phyloP scores from a whole-genome alignment of 37 sponge, comb jelly and placozoan genomes.

The Chondrosia reniformis region DNA sequence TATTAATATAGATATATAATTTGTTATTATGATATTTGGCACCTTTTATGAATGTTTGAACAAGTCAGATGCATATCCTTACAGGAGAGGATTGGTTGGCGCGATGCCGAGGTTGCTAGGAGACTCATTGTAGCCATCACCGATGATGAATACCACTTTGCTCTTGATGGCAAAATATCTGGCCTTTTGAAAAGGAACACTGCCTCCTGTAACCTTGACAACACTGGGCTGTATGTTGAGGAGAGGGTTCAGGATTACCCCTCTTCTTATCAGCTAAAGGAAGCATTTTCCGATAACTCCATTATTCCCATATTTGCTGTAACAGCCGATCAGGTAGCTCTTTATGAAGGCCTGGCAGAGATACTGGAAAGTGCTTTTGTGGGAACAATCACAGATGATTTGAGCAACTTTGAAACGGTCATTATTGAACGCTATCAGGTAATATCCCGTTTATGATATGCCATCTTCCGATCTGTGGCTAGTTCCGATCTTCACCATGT shows the following conservation, averaged over 20 bases:
- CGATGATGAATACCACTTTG: slow-evolving; percentile 78
- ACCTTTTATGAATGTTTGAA: background rate
- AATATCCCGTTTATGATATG: no score
- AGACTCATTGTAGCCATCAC: slow-evolving; percentile 67
- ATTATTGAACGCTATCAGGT: background rate
- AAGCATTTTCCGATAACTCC: slow-evolving; percentile 44
- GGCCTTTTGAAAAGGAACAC: slow-evolving; percentile 23
- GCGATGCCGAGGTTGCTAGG: slow-evolving; percentile 34
- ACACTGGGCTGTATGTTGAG: slow-evolving; percentile 19
- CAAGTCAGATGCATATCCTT: no score
- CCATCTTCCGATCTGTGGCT: no score
- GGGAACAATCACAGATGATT: background rate
- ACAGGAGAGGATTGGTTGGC: slow-evolving; percentile 68
- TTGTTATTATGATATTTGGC: background rate
- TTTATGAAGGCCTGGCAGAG: slow-evolving; percentile 38
- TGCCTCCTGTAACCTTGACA: slow-evolving; percentile 31
- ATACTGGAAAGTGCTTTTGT: slow-evolving; percentile 49
- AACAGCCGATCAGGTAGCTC: background rate
- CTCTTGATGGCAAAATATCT: slow-evolving; percentile 67
- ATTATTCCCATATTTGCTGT: slow-evolving; percentile 85
- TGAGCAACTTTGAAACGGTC: background rate
- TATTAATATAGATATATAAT: background rate
- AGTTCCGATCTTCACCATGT: no score
- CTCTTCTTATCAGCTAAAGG: slow-evolving; percentile 45
- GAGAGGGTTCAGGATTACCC: slow-evolving; percentile 61